Percentiles rank a stretch among this genome's conserved stretches.
Evolutionary conservation across 2,888 invertebrate species (phyloP).

Genomic region (Griposia aprilina): DNA sequence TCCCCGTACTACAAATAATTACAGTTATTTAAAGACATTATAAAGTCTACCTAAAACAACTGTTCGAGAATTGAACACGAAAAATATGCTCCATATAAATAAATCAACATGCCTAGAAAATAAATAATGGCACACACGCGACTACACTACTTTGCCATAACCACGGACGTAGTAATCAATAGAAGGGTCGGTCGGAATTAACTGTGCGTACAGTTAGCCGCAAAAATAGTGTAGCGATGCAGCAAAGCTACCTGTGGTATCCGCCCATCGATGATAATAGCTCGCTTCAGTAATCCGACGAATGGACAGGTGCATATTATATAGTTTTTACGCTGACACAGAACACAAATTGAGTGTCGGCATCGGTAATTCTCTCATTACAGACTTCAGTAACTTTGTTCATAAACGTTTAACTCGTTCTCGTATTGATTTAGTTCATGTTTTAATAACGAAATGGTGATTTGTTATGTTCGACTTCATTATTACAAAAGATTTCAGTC

Average conservation of each 20-base stretch:
- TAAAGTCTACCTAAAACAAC: constrained; percentile 36
- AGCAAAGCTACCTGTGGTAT: constrained; percentile 46
- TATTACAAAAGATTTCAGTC: constrained; percentile 37
- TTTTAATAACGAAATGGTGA: constrained; percentile 20
- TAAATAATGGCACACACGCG: constrained; percentile 65
- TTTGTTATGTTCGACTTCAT: constrained; percentile 26
- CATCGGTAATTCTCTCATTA: constrained; percentile 47
- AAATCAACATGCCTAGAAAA: constrained; percentile 63
- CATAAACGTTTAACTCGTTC: constrained; percentile 11
- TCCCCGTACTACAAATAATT: constrained; percentile 17
- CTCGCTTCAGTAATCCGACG: constrained; percentile 51
- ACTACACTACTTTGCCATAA: constrained; percentile 51
- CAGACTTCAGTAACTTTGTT: constrained; percentile 15
- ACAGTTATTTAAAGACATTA: constrained; percentile 45
- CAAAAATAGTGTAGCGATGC: constrained; percentile 50
- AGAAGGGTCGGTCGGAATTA: constrained; percentile 54
- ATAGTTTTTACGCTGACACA: constrained; percentile 52
- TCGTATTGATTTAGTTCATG: constrained; percentile 42
- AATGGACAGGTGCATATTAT: constrained; percentile 50
- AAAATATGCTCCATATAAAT: constrained; percentile 57
- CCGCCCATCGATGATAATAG: constrained; percentile 39
- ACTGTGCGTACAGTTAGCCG: constrained; percentile 55
- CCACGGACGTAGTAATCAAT: constrained; percentile 62
- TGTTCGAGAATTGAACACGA: constrained; percentile 48
- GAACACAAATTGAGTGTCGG: constrained; percentile 46